Percentiles rank a stretch among this genome's conserved stretches.
phyloP scores from a whole-genome alignment of 2,888 invertebrate genomes.

The Eristalis intricaria region DNA sequence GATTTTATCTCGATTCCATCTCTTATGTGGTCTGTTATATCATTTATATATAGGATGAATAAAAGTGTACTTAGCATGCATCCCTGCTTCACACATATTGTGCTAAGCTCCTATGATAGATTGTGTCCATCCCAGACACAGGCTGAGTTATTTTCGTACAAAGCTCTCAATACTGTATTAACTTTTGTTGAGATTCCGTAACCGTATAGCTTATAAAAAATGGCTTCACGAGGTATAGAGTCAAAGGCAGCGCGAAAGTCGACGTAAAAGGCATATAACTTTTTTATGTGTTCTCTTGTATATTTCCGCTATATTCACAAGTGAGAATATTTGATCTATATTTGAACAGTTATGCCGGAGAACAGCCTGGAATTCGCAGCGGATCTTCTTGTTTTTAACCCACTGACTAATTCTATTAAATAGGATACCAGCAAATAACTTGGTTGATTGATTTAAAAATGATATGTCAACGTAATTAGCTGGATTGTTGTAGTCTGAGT shows the following conservation, averaged over 20 bases:
- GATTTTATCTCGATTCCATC: neutral
- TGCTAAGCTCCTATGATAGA: neutral
- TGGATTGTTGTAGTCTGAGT: neutral
- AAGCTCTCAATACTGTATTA: slow-evolving; percentile 8
- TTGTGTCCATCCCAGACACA: neutral
- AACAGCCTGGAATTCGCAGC: neutral
- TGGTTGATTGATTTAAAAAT: neutral
- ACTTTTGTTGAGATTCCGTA: neutral
- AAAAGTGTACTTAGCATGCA: slow-evolving; percentile 5
- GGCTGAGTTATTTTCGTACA: slow-evolving; percentile 1
- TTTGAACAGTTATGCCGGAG: slow-evolving; percentile 4
- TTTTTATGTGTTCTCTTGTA: too few species aligned
- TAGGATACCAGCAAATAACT: neutral
- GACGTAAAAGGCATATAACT: too few species aligned
- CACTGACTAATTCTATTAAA: slow-evolving; percentile 10
- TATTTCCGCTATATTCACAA: slow-evolving; percentile 3
- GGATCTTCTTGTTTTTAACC: neutral
- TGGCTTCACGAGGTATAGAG: neutral
- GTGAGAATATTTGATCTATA: neutral
- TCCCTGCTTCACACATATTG: neutral
- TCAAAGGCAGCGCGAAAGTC: neutral
- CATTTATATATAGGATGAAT: slow-evolving; percentile 9
- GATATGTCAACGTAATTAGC: neutral
- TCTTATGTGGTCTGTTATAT: slow-evolving; percentile 1
- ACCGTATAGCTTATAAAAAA: slow-evolving; percentile 8